Base-by-base conservation (phyloP, 2,113 vertebrate genomes). In the Phrynocephalus versicolor region DNA sequence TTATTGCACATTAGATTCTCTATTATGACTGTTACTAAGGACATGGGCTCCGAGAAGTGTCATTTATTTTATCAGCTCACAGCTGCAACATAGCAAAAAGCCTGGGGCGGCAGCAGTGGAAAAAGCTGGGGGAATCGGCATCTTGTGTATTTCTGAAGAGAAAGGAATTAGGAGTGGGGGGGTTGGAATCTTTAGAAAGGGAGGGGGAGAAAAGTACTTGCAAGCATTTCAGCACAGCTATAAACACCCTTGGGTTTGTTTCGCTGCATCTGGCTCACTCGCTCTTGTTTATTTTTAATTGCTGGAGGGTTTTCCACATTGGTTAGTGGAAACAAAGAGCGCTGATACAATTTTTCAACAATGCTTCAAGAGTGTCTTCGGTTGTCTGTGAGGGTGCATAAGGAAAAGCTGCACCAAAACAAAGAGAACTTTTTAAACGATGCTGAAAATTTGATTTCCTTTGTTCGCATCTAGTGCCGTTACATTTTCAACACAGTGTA, bases 71-170 rank as follows among this genome's bases (percentile, higher is more conserved):
- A 90, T 86, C 7, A 76, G 60, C 90, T 88, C 88, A 90, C 94
- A 95, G 94, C 93, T 93, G 91, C 87, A 90, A 86, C 30, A 67
- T 71, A 93, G 83, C 70, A 90, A 92, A 93, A 93, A 91, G 91
- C 91, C 94, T 89, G 88, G 81, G 90, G 93, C 93, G 86, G 89
- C 83, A 93, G 84, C 79, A 51, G 89, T 0, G 84, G 85, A 83
- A 79, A n/a, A 85, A 90, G 88, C 89, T 89, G 81, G 87, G 71
- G 85, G 72, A 92, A 89, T 39, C 90, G 87, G 87, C 81, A 88
- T 90, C 89, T 92, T 89, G 35, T 57, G 58, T 65, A 62, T 87
- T 73, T 85, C 86, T 88, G 80, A 79, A 84, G 89, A 88, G 35
- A n/a, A 67, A 64, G 90, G 79, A 92, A 88, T 64, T 80, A n/a